Conservation (phyloP, 1,140 invertebrate genomes). For the Drosophila baimaii region DNA sequence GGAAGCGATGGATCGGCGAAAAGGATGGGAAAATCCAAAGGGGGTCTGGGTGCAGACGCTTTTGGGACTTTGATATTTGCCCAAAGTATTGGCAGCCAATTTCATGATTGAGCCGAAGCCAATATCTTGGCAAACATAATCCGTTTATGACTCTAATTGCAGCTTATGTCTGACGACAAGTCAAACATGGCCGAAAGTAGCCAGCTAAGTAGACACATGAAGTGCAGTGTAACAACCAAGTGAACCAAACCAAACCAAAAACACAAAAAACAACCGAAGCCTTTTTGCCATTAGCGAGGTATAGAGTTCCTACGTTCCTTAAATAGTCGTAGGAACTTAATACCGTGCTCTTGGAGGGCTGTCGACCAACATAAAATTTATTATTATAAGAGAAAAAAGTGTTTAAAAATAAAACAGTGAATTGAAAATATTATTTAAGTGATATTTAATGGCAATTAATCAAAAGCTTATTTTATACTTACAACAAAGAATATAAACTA, state of each 20-base stretch:
- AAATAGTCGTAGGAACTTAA: constrained; percentile 84
- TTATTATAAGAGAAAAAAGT: background rate
- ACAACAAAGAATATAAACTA: background rate
- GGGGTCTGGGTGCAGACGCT: constrained; percentile 35
- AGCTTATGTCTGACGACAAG: constrained; percentile 70
- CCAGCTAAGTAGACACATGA: constrained; percentile 64
- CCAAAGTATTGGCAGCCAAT: constrained; percentile 60
- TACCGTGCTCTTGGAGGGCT: constrained; percentile 84
- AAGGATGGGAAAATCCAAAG: constrained; percentile 15
- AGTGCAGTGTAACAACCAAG: constrained; percentile 37
- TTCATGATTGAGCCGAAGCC: constrained; percentile 52
- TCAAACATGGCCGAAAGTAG: constrained; percentile 49
- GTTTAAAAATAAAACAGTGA: background rate
- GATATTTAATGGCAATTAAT: no score
- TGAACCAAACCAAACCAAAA: constrained; percentile 24
- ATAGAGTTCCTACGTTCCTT: constrained; percentile 84
- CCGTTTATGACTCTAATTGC: constrained; percentile 80
- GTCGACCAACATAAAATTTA: constrained; percentile 62
- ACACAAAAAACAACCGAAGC: constrained; percentile 55
- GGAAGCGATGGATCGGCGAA: constrained; percentile 18
- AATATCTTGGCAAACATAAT: constrained; percentile 61
- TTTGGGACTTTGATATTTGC: constrained; percentile 51
- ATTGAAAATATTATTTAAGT: background rate
- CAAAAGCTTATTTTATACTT: background rate
- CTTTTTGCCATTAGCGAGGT: constrained; percentile 84